Base-by-base conservation (phyloP, 2,888 invertebrate genomes). In the Leptarthrus brevirostris region DNA sequence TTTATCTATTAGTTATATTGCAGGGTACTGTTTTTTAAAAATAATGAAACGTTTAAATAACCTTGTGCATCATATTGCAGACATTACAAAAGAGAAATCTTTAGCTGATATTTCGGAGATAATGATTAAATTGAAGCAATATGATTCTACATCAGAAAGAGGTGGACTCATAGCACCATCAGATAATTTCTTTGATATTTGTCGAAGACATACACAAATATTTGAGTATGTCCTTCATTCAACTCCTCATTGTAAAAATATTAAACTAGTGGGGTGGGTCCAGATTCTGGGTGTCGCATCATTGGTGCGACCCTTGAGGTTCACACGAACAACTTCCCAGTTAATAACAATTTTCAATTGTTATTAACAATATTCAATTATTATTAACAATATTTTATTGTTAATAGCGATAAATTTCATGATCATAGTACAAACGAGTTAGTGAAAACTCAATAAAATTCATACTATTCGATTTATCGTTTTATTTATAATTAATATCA, bases 1-100 rank as follows among this genome's bases (percentile, higher is more conserved):
- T 20, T 16, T 14, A 12, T 34, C 53, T 16, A 12, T 40, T 2
- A 64, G 24, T 36, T 71, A 70, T 66, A 72, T 74, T 44, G 56
- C 56, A 12, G 56, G 74, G 1, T 69, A 69, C 8, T 74, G 69
- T 12, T 36, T 73, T 52, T 53, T 74, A 1, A 54, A 74, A 36
- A 14, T 20, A 52, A 30, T 74, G 64, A 66, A 72, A 44, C 26
- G 22, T 30, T 12, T 64, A 1, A 53, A 72, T 2, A 44, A 3
- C 2, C 3, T 56, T 8, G 10, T 49, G 14, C 22, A 22, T 12
- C 72, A 66, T 64, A 12, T 2, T 24, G 12, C 4, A 22, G 36
- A 40, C 40, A 47, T 74, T 16, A 18, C 56, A 1, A 58, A 49
- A 12, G 24, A 74, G 20, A 36, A 49, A 20, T 20, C 26, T 6